Conservation (phyloP, 30 jellyfish, hydroid and myxozoan species). For the Cassiopea xamachana region DNA sequence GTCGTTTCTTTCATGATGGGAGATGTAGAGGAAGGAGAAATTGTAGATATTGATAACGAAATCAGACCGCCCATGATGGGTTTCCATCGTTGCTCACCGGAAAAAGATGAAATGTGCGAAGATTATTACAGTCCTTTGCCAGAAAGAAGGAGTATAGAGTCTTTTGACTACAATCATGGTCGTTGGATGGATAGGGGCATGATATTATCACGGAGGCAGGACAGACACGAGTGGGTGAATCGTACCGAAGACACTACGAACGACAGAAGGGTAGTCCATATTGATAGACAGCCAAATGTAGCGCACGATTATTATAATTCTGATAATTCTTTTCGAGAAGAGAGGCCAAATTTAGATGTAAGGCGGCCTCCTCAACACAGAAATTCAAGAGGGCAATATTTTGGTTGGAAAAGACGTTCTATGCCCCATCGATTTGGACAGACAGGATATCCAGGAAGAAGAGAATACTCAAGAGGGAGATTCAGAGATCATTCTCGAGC, state of each 20-base stretch:
- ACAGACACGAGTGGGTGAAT: not conserved
- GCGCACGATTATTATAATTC: not conserved
- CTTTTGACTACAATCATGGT: constrained; percentile 23
- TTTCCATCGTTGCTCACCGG: not conserved
- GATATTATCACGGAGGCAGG: not conserved
- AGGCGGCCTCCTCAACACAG: not conserved
- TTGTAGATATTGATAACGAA: constrained; percentile 2
- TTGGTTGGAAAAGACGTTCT: constrained; percentile 11
- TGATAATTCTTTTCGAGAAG: not conserved
- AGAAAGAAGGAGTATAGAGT: not conserved
- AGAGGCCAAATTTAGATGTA: not conserved
- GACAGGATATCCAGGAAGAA: not conserved
- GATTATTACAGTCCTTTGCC: not conserved
- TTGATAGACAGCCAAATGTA: not conserved
- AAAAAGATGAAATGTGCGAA: not conserved
- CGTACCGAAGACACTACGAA: not conserved
- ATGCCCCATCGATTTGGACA: not conserved
- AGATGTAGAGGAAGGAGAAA: constrained; percentile 56
- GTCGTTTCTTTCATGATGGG: not conserved
- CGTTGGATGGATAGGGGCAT: not conserved
- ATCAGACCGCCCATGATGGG: not conserved
- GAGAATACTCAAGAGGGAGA: not conserved
- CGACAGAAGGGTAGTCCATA: not conserved
- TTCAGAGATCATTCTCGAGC: not conserved
- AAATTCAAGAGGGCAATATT: constrained; percentile 3